A percentile compares a stretch with the other conserved stretches of the same genome.
These are phyloP conservation scores for Laupala kohalensis DNA, from an alignment of 1,140 invertebrate genomes.

Conservation along the genomic window DNA sequence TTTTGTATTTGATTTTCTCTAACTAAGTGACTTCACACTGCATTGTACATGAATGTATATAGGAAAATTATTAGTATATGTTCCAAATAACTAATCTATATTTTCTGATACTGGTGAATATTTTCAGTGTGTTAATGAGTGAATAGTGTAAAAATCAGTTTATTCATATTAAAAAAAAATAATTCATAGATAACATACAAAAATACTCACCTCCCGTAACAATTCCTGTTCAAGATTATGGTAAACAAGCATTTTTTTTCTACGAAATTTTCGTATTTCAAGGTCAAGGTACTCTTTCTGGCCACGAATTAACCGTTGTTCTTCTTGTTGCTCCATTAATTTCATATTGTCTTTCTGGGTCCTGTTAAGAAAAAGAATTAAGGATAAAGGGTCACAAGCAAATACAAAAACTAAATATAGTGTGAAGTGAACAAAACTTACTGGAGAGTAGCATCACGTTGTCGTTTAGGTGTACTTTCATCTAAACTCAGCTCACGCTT, in stretches of 20 bases:
- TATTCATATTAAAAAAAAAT: too few species aligned
- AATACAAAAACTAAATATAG: slow-evolving; percentile 1
- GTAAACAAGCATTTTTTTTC: slow-evolving; percentile 74
- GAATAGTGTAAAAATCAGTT: background rate
- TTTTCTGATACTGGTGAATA: too few species aligned
- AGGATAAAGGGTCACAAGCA: slow-evolving; percentile 12
- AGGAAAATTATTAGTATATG: too few species aligned
- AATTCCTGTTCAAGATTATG: slow-evolving; percentile 86
- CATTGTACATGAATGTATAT: too few species aligned
- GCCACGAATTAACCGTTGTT: slow-evolving; percentile 67
- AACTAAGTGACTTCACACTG: too few species aligned
- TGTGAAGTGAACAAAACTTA: slow-evolving; percentile 27
- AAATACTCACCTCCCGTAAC: slow-evolving; percentile 59
- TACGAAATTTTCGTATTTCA: slow-evolving; percentile 82
- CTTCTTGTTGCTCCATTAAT: slow-evolving; percentile 80
- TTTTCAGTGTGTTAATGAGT: background rate
- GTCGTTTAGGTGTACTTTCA: slow-evolving; percentile 81
- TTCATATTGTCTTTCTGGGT: slow-evolving; percentile 86
- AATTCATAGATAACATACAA: background rate
- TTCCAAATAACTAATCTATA: too few species aligned
- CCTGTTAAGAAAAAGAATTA: slow-evolving; percentile 27
- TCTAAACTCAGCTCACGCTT: slow-evolving; percentile 86
- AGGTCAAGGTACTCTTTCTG: slow-evolving; percentile 86
- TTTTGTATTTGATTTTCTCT: too few species aligned
- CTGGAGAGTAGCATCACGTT: slow-evolving; percentile 79